These are phyloP conservation scores for Diadegma fenestrale DNA, from an alignment of 2,888 invertebrate species.

Conservation along the genomic window DNA sequence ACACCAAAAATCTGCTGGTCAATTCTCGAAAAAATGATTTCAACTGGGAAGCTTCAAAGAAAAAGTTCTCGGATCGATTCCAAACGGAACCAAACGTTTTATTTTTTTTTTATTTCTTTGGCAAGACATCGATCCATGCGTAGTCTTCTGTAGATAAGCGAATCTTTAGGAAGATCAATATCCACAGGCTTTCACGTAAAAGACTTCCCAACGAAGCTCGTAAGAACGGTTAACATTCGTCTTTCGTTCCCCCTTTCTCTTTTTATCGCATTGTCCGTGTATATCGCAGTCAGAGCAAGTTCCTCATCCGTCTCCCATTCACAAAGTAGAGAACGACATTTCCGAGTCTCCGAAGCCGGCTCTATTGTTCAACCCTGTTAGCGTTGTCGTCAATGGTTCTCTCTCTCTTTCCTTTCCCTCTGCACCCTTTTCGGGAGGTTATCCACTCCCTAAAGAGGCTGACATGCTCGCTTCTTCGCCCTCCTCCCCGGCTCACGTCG, in stretches of 20 bases:
- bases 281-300: slow-evolving; percentile 78
- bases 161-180: slow-evolving; percentile 37
- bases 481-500: slow-evolving; percentile 44
- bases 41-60: neutral
- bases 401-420: slow-evolving; percentile 32
- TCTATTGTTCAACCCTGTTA: slow-evolving; percentile 75
- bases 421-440: slow-evolving; percentile 50
- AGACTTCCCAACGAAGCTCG: slow-evolving; percentile 33
- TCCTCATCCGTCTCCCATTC: slow-evolving; percentile 84
- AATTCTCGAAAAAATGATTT: neutral
- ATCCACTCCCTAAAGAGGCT: slow-evolving; percentile 35
- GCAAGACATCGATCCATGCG: slow-evolving; percentile 17
- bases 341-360: slow-evolving; percentile 81
- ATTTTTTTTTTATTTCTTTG: neutral
- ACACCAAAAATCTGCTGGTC: neutral
- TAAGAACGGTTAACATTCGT: slow-evolving; percentile 78
- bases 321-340: slow-evolving; percentile 80
- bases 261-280: slow-evolving; percentile 78
- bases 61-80: neutral
- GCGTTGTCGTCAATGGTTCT: slow-evolving; percentile 69
- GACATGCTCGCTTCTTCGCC: slow-evolving; percentile 55
- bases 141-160: slow-evolving; percentile 43
- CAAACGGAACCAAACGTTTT: neutral
- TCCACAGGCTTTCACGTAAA: slow-evolving; percentile 27
- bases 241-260: slow-evolving; percentile 75